Percentiles rank a stretch among this genome's conserved stretches.
These are phyloP conservation scores for Drosophila pseudoananassae DNA, from an alignment of 1,140 invertebrate genomes.

Conservation along the genomic window DNA sequence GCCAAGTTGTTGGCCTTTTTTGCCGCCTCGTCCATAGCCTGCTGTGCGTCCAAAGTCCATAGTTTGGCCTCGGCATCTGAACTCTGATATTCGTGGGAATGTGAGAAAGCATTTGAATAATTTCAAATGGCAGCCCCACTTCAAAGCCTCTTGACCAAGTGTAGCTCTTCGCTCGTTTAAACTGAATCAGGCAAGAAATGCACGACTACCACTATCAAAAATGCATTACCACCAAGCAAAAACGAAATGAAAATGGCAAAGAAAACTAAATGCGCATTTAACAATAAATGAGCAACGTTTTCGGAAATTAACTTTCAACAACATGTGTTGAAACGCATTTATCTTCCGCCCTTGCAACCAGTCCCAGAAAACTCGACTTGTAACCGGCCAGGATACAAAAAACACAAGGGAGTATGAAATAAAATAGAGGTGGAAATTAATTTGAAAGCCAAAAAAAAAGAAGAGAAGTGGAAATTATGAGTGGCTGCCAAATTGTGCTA, in stretches of 20 bases:
- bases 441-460: constrained; percentile 42
- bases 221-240: constrained; percentile 58
- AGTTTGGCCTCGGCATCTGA: not conserved
- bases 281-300: constrained; percentile 74
- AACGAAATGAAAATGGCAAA: constrained; percentile 6
- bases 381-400: constrained; percentile 14
- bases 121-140: constrained; percentile 1
- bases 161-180: constrained; percentile 46
- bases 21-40: constrained; percentile 33
- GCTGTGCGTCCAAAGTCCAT: constrained; percentile 2
- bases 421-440: constrained; percentile 77
- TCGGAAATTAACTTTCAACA: constrained; percentile 81
- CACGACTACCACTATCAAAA: constrained; percentile 58
- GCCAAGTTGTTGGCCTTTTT: constrained; percentile 38
- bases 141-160: constrained; percentile 16
- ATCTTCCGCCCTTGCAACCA: constrained; percentile 66
- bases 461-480: constrained; percentile 44
- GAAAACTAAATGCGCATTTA: constrained; percentile 70
- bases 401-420: constrained; percentile 6
- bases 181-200: constrained; percentile 42
- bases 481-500: constrained; percentile 77
- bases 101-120: constrained; percentile 20
- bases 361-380: not conserved
- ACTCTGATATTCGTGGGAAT: constrained; percentile 10
- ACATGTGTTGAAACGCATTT: constrained; percentile 81